Evolutionary conservation across 2,797 vertebrate genomes (phyloP), one percentile per base, ranked within the genome.

Genomic region (Columba guinea): DNA sequence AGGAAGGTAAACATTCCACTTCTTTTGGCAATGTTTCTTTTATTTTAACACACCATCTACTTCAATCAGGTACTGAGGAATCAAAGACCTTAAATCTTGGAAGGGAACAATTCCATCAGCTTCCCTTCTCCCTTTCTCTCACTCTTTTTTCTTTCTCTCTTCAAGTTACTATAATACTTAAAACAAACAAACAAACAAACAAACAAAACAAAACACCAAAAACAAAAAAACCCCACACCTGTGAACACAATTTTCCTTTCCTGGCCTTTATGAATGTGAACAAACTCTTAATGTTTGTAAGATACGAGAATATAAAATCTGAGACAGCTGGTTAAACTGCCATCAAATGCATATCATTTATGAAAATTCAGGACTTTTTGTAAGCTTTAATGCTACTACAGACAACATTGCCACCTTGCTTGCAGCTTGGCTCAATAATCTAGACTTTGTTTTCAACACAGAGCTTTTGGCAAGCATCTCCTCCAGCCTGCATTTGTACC

Each of bases 31-130:
- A 55, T 2, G 1, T 16, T 59, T 86, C 3, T 46, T 70, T 44
- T 71, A 53, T 20, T 0, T 0, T 71, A 56, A 52, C 27, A 79
- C 41, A 26, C 13, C 12, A 39, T 13, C 22, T 75, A 30, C 23
- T 46, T n/a, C 28, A 81, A 39, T 41, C 23, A 58, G 44, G 41
- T n/a, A 60, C 48, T 24, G 10, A 89, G 86, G 58, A 84, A 89
- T 52, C 28, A 48, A 74, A 63, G 15, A 59, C 7, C 4, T 39
- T 16, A 35, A 24, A 10, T 46, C 39, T 32, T 55, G 5, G 48
- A 39, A 84, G 19, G 32, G 9, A 32, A 84, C 17, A 70, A 32
- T 48, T 16, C 20, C 5, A 5, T 35, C 71, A 58, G 52, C 14
- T 53, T 6, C 17, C 4, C 34, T 74, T 35, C 27, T 62, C 15